Base-by-base conservation (phyloP, 2,888 invertebrate genomes). In the Ophioninae sp. region DNA sequence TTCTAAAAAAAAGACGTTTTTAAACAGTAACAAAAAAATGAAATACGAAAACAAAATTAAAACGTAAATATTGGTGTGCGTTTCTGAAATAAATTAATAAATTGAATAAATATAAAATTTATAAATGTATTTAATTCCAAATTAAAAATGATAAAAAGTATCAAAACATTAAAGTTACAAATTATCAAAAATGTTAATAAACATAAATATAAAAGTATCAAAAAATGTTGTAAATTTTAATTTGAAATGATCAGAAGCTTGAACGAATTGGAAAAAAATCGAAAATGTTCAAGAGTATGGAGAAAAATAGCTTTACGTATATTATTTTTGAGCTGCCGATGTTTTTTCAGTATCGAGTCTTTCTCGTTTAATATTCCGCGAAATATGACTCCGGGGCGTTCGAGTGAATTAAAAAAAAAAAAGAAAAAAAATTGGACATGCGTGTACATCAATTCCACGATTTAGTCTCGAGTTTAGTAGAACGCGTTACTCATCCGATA, bases 301-400 rank as follows among this genome's bases (percentile, higher is more conserved):
- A 39, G n/a, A 61, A 21, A 65, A 30, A 44, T 39, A 50, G n/a
- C 64, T 30, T n/a, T 65, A 23, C 70, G 17, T 44, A 56, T 64
- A 23, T 68, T 41, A 41, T 76, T 76, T 59, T 75, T 57, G 20
- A 41, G 61, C 37, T 44, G 61, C 17, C 59, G 44, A 67, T 69
- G 50, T 81, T 75, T 81, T 75, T 70, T 70, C 30, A 75, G 64
- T 10, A 61, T 61, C 20, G 59, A 67, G n/a, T 23, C 17, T 70
- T 69, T 70, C 56, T 57, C 70, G 62, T 6, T 23, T 56, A 75
- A 69, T 69, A 8, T 70, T 74, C 64, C 59, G 37, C 64, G 64
- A 61, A 70, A 56, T 69, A 79, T 41, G 39, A 82, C 70, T 74
- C 62, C 17, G 21, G 62, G 44, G 61, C 59, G 59, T 37, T 65